Conservation (phyloP, 2,888 invertebrate genomes). For the Eustalomyia histrio region DNA sequence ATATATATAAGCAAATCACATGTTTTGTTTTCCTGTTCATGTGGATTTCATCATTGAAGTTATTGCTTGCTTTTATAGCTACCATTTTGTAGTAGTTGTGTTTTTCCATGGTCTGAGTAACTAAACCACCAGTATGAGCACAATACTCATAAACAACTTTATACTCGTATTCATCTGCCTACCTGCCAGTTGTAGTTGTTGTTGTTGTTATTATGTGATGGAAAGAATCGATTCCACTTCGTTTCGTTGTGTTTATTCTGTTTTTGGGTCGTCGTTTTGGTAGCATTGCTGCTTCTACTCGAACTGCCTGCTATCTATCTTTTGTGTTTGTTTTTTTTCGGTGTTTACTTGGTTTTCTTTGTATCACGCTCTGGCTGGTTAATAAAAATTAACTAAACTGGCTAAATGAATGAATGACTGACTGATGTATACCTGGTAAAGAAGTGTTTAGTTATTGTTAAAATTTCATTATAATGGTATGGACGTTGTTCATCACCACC, state of each 20-base stretch:
- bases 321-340: neutral
- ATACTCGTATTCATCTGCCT: constrained; percentile 17
- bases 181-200: constrained; percentile 2
- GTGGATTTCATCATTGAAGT: constrained; percentile 25
- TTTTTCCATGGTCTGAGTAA: constrained; percentile 3
- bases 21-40: constrained; percentile 34
- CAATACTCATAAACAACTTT: constrained; percentile 25
- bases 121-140: constrained; percentile 53
- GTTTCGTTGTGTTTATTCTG: constrained; percentile 40
- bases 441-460: neutral
- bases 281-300: constrained; percentile 11
- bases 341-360: neutral
- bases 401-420: constrained; percentile 20
- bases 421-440: too few relatives aligned
- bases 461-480: neutral
- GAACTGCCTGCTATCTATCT: constrained; percentile 7
- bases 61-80: neutral
- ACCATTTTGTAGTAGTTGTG: constrained; percentile 3
- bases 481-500: neutral
- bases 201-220: constrained; percentile 16
- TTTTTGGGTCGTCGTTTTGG: constrained; percentile 22
- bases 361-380: constrained; percentile 21
- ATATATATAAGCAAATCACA: constrained; percentile 4
- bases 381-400: constrained; percentile 13
- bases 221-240: constrained; percentile 61